Conservation (phyloP, 2,797 vertebrate genomes). For the Sebastiscus albofasciatus region DNA sequence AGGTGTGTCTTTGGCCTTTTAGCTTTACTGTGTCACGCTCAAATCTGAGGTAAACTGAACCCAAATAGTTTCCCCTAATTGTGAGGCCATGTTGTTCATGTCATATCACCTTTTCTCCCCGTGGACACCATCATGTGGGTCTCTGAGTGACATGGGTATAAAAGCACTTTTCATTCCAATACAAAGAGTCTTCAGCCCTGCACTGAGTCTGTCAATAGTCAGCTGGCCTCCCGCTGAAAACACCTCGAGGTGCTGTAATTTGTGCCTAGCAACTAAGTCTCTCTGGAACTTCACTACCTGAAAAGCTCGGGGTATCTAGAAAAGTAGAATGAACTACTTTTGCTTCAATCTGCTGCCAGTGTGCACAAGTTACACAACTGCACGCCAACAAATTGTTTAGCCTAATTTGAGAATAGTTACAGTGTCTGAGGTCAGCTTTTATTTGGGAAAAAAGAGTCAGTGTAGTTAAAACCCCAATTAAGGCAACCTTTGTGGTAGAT, state of each 20-base stretch:
- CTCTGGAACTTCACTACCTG: conserved; percentile 36
- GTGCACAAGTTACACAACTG: conserved; percentile 17
- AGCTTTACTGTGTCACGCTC: conserved; percentile 44
- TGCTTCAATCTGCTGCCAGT: conserved; percentile 36
- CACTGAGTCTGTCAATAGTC: conserved; percentile 30
- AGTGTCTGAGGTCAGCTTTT: conserved; percentile 68
- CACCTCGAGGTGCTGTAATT: conserved; percentile 41
- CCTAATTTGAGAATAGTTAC: conserved; percentile 53
- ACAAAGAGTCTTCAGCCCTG: conserved; percentile 29
- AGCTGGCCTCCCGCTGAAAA: conserved; percentile 26
- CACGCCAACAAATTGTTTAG: conserved; percentile 44
- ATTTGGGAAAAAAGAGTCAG: conserved; percentile 60
- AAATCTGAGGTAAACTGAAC: conserved; percentile 41
- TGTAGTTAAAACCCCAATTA: conserved; percentile 58
- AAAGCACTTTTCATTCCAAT: conserved; percentile 23
- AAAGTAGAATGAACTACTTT: conserved; percentile 8
- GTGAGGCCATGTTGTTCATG: conserved; percentile 19
- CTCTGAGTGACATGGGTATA: conserved; percentile 40
- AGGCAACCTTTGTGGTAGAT: conserved; percentile 52
- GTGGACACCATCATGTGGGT: conserved; percentile 40
- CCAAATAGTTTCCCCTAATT: conserved; percentile 26
- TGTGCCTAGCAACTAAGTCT: conserved; percentile 31
- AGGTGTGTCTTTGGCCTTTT: background rate
- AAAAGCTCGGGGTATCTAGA: conserved; percentile 14
- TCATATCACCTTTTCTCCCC: conserved; percentile 29